Conservation (phyloP, 2,888 invertebrate species). For the Acleris sparsana region DNA sequence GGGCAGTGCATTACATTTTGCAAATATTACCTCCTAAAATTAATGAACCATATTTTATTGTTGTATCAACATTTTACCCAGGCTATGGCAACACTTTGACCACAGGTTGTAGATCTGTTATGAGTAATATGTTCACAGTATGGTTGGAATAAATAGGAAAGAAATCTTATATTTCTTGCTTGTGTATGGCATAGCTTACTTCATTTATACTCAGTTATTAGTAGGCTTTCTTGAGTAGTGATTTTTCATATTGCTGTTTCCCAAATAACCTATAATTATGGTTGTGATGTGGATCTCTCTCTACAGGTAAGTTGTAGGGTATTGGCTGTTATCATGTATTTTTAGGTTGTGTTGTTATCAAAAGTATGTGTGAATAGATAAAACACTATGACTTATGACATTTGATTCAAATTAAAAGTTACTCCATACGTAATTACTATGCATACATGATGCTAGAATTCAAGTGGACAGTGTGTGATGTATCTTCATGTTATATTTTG, state of each 20-base stretch:
- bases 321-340: conserved; percentile 28
- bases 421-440: no score
- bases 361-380: conserved; percentile 8
- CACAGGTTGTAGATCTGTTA: conserved; percentile 32
- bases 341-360: conserved; percentile 31
- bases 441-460: no score
- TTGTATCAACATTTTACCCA: conserved; percentile 14
- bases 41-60: conserved; percentile 14
- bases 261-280: conserved; percentile 19
- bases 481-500: no score
- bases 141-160: conserved; percentile 32
- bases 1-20: conserved; percentile 20
- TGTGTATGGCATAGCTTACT: conserved; percentile 27
- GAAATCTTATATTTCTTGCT: conserved; percentile 31
- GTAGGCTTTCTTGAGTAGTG: conserved; percentile 1
- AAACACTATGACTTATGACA: conserved; percentile 5
- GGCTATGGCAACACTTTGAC: conserved; percentile 36
- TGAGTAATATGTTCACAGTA: conserved; percentile 35
- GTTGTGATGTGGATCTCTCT: conserved; percentile 31
- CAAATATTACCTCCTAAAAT: conserved; percentile 19
- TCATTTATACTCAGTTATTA: conserved; percentile 18
- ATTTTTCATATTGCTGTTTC: conserved; percentile 8
- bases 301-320: conserved; percentile 25
- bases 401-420: not conserved
- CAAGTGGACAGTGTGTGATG: no score